phyloP scores from a whole-genome alignment of 2,797 vertebrate species.

The Chrysolophus pictus region DNA sequence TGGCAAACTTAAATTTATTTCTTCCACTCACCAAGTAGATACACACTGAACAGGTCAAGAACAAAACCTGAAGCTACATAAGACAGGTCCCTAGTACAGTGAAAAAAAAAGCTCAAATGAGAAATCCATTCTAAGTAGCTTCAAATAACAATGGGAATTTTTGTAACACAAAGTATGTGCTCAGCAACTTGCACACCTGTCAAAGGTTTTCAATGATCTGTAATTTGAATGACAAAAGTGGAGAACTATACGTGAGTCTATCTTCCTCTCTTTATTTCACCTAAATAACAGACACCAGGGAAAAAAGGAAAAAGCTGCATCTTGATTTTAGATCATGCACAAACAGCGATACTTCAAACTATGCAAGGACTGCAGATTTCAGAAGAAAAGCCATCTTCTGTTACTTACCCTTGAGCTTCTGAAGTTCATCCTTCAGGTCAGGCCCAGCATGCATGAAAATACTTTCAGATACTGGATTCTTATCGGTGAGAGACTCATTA shows the following conservation, averaged over 20 bases:
- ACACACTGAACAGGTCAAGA: not conserved
- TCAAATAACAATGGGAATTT: not conserved
- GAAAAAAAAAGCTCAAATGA: not conserved
- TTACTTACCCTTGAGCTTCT: constrained; percentile 91
- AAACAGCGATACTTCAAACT: not conserved
- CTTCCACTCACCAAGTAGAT: not conserved
- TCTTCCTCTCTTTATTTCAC: not conserved
- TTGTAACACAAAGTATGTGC: not conserved
- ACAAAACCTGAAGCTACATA: not conserved
- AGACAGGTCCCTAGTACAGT: not conserved
- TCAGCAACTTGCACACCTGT: not conserved
- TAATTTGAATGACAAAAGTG: not conserved
- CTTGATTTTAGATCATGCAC: not conserved
- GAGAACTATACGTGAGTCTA: not conserved
- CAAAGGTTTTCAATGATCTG: not conserved
- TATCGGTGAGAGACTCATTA: constrained; percentile 94
- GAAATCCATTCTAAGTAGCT: not conserved
- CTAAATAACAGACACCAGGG: not conserved
- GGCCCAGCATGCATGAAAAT: constrained; percentile 91
- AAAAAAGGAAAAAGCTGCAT: too few relatives aligned
- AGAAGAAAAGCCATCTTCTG: not conserved
- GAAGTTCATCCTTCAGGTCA: constrained; percentile 91
- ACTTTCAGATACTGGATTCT: constrained; percentile 93
- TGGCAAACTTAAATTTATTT: not conserved
- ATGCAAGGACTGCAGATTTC: not conserved